Conservation (phyloP, 2,888 invertebrate species). For the Rambutsinella grinnellia region DNA sequence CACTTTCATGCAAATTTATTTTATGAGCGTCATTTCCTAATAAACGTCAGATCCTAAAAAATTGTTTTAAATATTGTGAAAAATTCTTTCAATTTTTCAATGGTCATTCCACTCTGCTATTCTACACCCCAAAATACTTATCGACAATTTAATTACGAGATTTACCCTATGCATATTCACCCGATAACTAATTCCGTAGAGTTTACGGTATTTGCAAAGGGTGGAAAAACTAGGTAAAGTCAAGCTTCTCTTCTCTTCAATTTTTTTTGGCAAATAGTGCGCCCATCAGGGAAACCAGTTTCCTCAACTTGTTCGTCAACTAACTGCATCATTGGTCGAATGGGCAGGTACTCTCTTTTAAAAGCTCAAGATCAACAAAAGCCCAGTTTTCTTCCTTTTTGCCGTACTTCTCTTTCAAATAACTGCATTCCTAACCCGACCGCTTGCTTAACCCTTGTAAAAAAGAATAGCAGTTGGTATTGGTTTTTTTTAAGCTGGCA, state of each 20-base stretch:
- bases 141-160: too few species aligned
- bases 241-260: neutral
- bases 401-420: conserved; percentile 37
- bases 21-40: too few species aligned
- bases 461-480: neutral
- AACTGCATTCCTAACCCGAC: conserved; percentile 51
- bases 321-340: conserved; percentile 47
- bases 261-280: neutral
- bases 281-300: conserved; percentile 39
- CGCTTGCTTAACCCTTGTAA: conserved; percentile 6
- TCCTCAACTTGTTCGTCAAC: conserved; percentile 24
- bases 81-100: too few species aligned
- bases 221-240: neutral
- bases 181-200: too few species aligned
- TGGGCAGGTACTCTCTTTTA: conserved; percentile 26
- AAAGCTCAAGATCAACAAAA: conserved; percentile 11
- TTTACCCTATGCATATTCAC: too few species aligned
- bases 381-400: conserved; percentile 51
- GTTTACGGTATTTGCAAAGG: conserved; percentile 23
- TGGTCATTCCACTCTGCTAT: too few species aligned
- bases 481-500: too few species aligned
- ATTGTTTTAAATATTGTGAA: too few species aligned
- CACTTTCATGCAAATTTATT: too few species aligned
- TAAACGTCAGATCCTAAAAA: too few species aligned
- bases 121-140: too few species aligned